Conservation (phyloP, 2,797 vertebrate genomes). For the Phylloscopus collybita region DNA sequence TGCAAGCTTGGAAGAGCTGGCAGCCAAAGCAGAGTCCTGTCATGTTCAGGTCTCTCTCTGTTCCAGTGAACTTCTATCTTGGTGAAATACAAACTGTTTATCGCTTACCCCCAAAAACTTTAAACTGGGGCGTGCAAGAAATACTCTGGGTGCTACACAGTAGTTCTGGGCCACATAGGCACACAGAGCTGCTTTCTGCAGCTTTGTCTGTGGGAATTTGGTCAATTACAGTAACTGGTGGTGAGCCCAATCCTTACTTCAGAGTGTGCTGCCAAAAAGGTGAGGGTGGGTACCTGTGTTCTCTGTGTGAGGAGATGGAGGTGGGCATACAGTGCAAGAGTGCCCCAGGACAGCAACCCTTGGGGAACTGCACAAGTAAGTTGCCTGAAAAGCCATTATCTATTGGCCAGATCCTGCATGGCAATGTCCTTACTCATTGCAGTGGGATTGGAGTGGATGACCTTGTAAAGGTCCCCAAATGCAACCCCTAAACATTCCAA, state of each 20-base stretch:
- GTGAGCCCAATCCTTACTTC: neutral
- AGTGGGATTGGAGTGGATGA: neutral
- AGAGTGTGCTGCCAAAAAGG: neutral
- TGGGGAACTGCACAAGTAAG: neutral
- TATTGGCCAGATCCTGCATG: rapidly evolving
- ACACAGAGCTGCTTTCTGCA: neutral
- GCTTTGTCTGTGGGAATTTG: neutral
- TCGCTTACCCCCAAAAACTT: neutral
- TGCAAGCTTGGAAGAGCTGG: neutral
- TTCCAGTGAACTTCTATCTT: neutral
- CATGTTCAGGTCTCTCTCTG: neutral
- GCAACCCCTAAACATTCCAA: neutral
- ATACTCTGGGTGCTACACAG: rapidly evolving
- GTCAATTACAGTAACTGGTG: neutral
- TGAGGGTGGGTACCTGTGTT: rapidly evolving
- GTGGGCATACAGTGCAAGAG: too few species aligned
- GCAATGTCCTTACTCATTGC: neutral
- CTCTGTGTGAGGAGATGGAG: neutral
- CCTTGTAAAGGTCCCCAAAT: neutral
- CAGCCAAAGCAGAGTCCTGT: neutral
- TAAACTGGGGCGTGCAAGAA: neutral
- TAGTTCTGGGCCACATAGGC: neutral
- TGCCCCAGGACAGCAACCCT: neutral
- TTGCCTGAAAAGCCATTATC: neutral
- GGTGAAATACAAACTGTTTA: neutral